A percentile compares a stretch with the other conserved stretches of the same genome.
Evolutionary conservation across 1,140 invertebrate species (phyloP).

Genomic region (Dinoponera quadriceps): DNA sequence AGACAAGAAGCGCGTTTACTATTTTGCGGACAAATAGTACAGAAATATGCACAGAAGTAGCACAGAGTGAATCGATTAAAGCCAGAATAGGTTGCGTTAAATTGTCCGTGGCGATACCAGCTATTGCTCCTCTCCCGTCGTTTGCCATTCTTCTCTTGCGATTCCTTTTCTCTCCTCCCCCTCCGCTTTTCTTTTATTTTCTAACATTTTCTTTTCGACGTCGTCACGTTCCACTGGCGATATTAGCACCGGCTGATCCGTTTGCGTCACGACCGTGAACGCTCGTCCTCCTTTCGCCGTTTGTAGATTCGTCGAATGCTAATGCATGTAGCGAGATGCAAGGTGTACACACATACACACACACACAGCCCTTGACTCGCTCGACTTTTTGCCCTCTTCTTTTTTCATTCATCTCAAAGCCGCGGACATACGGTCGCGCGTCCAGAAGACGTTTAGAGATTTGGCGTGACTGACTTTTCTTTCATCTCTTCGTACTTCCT

Average conservation of each 20-base stretch:
- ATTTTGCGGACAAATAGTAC: slow-evolving; percentile 11
- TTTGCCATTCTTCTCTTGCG: slow-evolving; percentile 14
- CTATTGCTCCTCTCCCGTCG: slow-evolving; percentile 1
- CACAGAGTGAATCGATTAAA: slow-evolving; percentile 51
- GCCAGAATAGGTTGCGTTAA: slow-evolving; percentile 37
- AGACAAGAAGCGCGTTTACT: slow-evolving; percentile 13
- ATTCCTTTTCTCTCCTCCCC: neutral
- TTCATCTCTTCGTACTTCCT: too few species aligned
- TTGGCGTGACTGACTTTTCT: too few species aligned
- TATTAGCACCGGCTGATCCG: slow-evolving; percentile 71
- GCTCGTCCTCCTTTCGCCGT: slow-evolving; percentile 68
- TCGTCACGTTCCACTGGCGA: slow-evolving; percentile 76
- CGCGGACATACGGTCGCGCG: too few species aligned
- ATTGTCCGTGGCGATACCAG: slow-evolving; percentile 44
- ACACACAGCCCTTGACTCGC: neutral
- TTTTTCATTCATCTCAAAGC: too few species aligned
- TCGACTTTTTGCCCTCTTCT: neutral
- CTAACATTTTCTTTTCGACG: slow-evolving; percentile 53
- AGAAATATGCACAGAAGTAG: slow-evolving; percentile 25
- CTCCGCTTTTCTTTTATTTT: slow-evolving; percentile 37
- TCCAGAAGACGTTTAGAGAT: too few species aligned
- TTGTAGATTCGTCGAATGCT: slow-evolving; percentile 30
- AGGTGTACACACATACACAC: slow-evolving; percentile 1
- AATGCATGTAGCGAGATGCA: slow-evolving; percentile 25
- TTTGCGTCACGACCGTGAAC: slow-evolving; percentile 73